Conservation (phyloP, 64 coral and sea anemone genomes). For the Dendrophyllia cribrosa region DNA sequence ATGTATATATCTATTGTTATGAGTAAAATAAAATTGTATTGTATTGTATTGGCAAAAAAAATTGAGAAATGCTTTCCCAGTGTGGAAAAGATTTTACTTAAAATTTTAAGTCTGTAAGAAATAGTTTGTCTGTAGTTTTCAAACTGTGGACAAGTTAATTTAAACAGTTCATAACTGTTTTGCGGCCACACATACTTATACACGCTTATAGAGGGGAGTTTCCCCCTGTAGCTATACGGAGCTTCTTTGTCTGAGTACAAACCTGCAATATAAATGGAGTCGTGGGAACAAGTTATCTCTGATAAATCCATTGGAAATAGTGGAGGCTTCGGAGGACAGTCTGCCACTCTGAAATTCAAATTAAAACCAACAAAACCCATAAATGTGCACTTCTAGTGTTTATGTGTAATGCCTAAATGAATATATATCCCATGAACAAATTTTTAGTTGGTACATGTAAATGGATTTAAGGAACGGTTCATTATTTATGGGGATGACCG, state of each 20-base stretch:
- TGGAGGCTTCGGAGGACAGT: slow-evolving; percentile 71
- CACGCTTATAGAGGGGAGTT: no score
- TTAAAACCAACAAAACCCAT: background rate
- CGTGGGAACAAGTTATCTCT: slow-evolving; percentile 71
- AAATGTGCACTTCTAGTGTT: no score
- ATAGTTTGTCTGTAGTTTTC: no score
- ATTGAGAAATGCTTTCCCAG: background rate
- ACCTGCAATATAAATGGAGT: slow-evolving; percentile 86
- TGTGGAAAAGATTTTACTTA: background rate
- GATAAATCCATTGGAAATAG: slow-evolving; percentile 4
- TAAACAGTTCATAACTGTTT: background rate
- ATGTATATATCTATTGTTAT: no score
- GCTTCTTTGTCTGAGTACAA: background rate
- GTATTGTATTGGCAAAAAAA: no score
- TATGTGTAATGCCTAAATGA: no score
- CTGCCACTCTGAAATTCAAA: slow-evolving; percentile 47
- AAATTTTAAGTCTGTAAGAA: background rate
- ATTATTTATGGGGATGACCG: no score
- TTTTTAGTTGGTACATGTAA: no score
- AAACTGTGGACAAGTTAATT: background rate
- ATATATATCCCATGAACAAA: no score
- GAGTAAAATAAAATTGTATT: no score
- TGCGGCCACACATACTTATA: no score
- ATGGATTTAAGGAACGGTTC: no score
- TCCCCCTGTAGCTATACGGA: background rate